These are phyloP conservation scores for Lymantria monacha DNA, from an alignment of 2,888 invertebrate genomes.

Conservation along the genomic window DNA sequence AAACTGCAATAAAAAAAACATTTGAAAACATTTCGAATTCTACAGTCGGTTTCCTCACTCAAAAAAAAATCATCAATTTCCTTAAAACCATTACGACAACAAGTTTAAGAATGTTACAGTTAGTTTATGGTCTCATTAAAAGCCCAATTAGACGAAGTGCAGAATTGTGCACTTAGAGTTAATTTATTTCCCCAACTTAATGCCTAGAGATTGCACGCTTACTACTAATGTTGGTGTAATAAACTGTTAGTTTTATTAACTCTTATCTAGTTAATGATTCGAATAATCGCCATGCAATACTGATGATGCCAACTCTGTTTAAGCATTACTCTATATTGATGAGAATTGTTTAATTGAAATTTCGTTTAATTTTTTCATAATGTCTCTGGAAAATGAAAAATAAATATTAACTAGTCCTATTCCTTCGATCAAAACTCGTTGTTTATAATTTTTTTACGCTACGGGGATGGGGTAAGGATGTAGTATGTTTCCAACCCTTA, in stretches of 20 bases:
- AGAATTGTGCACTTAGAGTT: constrained; percentile 33
- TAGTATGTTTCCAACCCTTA: too few relatives aligned
- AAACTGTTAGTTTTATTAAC: constrained; percentile 8
- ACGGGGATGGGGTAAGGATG: too few relatives aligned
- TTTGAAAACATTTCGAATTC: neutral
- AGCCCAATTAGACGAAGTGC: constrained; percentile 33
- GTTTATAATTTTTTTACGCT: too few relatives aligned
- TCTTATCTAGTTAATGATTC: neutral
- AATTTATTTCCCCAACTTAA: constrained; percentile 11
- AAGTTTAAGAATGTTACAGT: constrained; percentile 3
- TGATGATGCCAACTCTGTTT: neutral
- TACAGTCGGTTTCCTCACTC: neutral
- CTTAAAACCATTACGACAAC: constrained; percentile 3
- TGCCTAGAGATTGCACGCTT: constrained; percentile 7
- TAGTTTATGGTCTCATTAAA: constrained; percentile 31
- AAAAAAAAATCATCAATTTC: neutral
- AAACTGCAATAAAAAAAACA: too few relatives aligned
- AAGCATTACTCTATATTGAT: too few relatives aligned
- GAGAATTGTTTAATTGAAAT: too few relatives aligned
- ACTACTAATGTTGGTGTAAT: constrained; percentile 1
- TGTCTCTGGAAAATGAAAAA: too few relatives aligned
- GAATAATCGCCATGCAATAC: neutral
- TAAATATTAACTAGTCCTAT: too few relatives aligned
- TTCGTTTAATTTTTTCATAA: too few relatives aligned
- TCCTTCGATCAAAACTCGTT: too few relatives aligned